A percentile compares a stretch with the other conserved stretches of the same genome.
Evolutionary conservation across 1,140 invertebrate genomes (phyloP).

Genomic region (Hyposmocoma kahamanoa): DNA sequence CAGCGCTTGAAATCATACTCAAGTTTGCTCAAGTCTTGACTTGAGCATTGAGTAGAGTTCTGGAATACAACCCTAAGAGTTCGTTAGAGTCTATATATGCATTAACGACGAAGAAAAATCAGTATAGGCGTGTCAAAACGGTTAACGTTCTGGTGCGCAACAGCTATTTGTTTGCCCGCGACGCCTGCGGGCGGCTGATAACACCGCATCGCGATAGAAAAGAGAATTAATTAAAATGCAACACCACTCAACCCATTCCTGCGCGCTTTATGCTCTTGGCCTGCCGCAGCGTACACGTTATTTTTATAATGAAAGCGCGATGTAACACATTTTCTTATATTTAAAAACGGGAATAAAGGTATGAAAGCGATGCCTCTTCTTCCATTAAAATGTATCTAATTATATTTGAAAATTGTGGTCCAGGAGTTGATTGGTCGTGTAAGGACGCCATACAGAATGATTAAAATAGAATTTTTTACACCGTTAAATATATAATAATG

Average conservation of each 20-base stretch:
- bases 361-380: not conserved
- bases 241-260: constrained; percentile 61
- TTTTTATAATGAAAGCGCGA: constrained; percentile 33
- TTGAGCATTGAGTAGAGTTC: no score
- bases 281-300: constrained; percentile 25
- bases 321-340: constrained; percentile 5
- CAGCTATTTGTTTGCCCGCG: constrained; percentile 63
- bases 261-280: constrained; percentile 45
- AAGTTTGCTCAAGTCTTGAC: no score
- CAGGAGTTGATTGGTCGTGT: no score
- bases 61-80: no score
- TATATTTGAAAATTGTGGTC: no score
- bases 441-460: no score
- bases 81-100: no score
- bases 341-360: not conserved
- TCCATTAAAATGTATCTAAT: no score
- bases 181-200: constrained; percentile 59
- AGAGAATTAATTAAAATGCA: constrained; percentile 73
- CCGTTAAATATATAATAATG: no score
- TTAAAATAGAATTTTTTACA: no score
- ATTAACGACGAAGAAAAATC: constrained; percentile 28
- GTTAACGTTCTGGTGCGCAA: constrained; percentile 42
- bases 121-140: constrained; percentile 48
- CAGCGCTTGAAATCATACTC: no score
- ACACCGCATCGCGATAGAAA: constrained; percentile 68